Evolutionary conservation across 2,113 vertebrate genomes (phyloP).

Genomic region (Marmota monax): DNA sequence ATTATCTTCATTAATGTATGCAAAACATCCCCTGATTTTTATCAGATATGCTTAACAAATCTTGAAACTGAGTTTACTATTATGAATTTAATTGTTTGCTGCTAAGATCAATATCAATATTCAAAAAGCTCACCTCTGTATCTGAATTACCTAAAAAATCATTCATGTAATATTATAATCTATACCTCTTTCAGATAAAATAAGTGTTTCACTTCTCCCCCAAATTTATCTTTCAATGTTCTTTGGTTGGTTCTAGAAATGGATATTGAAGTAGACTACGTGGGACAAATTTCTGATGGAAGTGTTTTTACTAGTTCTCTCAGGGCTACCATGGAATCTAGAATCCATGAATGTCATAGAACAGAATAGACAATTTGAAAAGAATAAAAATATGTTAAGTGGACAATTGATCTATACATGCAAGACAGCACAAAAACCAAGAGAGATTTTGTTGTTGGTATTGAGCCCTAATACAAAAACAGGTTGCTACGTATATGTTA

Average conservation of each 20-base stretch:
- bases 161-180: neutral
- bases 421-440: neutral
- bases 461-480: neutral
- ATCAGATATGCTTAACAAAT: neutral
- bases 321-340: neutral
- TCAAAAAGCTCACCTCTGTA: neutral
- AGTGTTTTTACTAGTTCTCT: neutral
- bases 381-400: neutral
- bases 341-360: neutral
- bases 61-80: neutral
- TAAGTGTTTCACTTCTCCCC: neutral
- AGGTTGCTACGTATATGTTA: neutral
- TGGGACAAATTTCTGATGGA: neutral
- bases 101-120: neutral
- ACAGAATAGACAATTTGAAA: constrained; percentile 27
- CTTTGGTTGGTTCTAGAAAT: neutral
- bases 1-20: neutral
- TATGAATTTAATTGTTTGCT: neutral
- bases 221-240: neutral
- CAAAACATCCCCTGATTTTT: neutral
- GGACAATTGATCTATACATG: neutral
- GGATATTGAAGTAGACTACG: neutral
- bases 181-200: neutral
- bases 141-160: neutral
- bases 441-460: neutral